phyloP scores from a whole-genome alignment of 2,797 vertebrate genomes.

The Hemitrygon akajei region DNA sequence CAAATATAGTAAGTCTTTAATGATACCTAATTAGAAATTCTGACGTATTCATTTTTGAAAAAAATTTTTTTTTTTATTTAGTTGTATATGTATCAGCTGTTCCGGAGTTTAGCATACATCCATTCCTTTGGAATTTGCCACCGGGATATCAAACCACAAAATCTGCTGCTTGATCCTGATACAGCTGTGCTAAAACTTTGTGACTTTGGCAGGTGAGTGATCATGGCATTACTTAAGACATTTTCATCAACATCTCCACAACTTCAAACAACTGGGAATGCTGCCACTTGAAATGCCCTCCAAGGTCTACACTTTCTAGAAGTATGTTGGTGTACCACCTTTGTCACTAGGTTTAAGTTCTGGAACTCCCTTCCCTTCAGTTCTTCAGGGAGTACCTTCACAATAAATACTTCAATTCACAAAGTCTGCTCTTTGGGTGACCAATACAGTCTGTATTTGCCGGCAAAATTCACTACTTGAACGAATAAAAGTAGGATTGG shows the following conservation, averaged over 20 bases:
- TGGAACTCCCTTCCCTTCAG: too few relatives aligned
- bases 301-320: too few relatives aligned
- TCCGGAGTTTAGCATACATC: slow-evolving; percentile 98
- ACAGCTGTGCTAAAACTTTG: slow-evolving; percentile 97
- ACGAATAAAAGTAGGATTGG: not conserved
- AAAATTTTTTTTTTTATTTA: slow-evolving; percentile 51
- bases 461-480: not conserved
- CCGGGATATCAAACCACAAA: slow-evolving; percentile 99
- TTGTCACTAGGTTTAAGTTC: too few relatives aligned
- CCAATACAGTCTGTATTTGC: too few relatives aligned
- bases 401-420: too few relatives aligned
- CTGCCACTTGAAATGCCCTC: too few relatives aligned
- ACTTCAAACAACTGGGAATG: too few relatives aligned
- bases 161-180: slow-evolving; percentile 96
- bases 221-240: not conserved
- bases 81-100: slow-evolving; percentile 99
- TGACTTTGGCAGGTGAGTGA: slow-evolving; percentile 90
- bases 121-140: slow-evolving; percentile 99
- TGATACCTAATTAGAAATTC: not conserved
- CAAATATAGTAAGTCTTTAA: not conserved
- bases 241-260: too few relatives aligned
- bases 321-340: too few relatives aligned
- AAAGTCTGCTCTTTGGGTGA: too few relatives aligned
- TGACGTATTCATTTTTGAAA: not conserved
- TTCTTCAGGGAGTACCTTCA: too few relatives aligned